Base-by-base conservation (phyloP, 1,140 invertebrate species). In the Zaprionus gabonicus region DNA sequence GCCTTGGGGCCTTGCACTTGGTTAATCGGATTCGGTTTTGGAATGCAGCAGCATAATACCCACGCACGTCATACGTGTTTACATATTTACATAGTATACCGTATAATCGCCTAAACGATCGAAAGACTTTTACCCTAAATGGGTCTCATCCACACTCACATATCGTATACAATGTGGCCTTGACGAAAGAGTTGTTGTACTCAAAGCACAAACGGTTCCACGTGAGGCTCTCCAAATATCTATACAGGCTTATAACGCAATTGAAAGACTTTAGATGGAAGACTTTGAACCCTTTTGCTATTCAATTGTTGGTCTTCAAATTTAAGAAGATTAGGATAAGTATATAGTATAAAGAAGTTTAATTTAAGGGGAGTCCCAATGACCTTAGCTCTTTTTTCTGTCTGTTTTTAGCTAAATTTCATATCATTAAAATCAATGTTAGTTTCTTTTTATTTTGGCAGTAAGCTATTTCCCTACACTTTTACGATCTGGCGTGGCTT, bases 401-500 rank as follows among this genome's bases (percentile, higher is more conserved):
- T 25, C 13, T 13, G 23, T 27, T 31, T n/a, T 9, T 27, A n/a
- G 53, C 25, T 56, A n/a, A 20, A 28, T 62, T 49, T 31, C 25
- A 28, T 27, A 44, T 28, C 0, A 62, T 65, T 55, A 65, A 49
- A 49, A 23, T 65, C 34, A 38, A 27, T 56, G n/a, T 46, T 17
- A 65, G 36, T 25, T 25, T 23, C 12, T 23, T 20, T 20, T 49
- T 49, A 34, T 49, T 49, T 20, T 20, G 7, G 7, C 20, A 20
- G 7, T 10, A 49, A 34, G 31, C 38, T 41, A 41, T 41, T 41
- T 2, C 2, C 38, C 38, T n/a, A 23, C 46, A 20, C 17, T 49
- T 49, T 49, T 12, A 49, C 20, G 46, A 20, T 49, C n/a, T 34
- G 31, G 20, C 17, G 3, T 38, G 10, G 53, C 41, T 73, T 65